These are phyloP conservation scores for Stenurella melanura DNA, from an alignment of 2,888 invertebrate genomes.

Conservation along the genomic window DNA sequence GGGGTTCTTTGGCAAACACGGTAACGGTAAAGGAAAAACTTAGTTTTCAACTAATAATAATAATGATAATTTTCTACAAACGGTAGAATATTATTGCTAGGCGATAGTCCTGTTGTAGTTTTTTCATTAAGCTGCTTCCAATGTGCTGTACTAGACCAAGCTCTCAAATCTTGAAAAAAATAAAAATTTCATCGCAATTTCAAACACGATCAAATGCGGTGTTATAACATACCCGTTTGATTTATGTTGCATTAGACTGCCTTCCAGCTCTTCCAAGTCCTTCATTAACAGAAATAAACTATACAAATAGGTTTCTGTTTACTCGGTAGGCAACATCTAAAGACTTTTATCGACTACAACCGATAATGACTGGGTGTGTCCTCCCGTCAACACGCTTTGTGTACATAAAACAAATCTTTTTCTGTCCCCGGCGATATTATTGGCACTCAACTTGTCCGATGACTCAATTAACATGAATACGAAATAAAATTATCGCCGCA, in stretches of 20 bases:
- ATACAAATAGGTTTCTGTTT: not conserved
- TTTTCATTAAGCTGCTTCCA: too few species aligned
- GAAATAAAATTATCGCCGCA: constrained; percentile 33
- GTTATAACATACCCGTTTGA: too few species aligned
- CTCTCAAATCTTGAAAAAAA: too few species aligned
- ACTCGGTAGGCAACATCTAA: not conserved
- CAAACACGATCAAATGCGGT: too few species aligned
- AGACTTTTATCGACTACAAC: not conserved
- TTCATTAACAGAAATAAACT: not conserved
- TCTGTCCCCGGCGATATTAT: not conserved
- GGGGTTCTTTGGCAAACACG: too few species aligned
- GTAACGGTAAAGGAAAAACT: too few species aligned
- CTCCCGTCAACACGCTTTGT: not conserved
- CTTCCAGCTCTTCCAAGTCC: not conserved
- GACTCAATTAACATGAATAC: constrained; percentile 14
- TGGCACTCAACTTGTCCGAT: constrained; percentile 1
- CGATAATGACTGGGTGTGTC: constrained; percentile 4
- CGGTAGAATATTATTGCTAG: too few species aligned
- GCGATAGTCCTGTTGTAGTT: too few species aligned
- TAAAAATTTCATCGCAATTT: too few species aligned
- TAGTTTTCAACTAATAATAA: too few species aligned
- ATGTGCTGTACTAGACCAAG: too few species aligned
- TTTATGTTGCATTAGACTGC: not conserved
- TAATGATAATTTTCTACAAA: too few species aligned
- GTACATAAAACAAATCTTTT: not conserved